A percentile compares a stretch with the other conserved stretches of the same genome.
These are phyloP conservation scores for Protomyctophum bolini DNA, from an alignment of 2,113 vertebrate species.

Conservation along the genomic window DNA sequence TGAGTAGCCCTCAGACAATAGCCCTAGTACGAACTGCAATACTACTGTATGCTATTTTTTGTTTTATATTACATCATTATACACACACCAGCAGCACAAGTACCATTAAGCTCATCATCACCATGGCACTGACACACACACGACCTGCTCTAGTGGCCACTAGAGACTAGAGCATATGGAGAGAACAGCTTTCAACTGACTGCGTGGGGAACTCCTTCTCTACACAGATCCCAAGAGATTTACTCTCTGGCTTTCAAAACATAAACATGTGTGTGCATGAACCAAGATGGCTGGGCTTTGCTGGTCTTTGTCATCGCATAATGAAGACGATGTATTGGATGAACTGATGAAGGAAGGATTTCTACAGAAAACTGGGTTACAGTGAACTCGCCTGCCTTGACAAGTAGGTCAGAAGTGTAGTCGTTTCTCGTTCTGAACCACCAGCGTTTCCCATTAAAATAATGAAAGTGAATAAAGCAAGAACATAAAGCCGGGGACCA, in stretches of 20 bases:
- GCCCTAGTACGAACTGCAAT: neutral
- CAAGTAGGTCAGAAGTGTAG: neutral
- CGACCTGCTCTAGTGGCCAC: conserved; percentile 15
- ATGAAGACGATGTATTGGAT: neutral
- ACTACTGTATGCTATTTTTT: neutral
- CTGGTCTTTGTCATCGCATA: neutral
- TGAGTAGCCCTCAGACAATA: too few relatives aligned
- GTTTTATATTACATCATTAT: neutral
- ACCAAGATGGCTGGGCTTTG: conserved; percentile 1
- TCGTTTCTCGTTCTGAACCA: neutral
- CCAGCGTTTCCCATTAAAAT: neutral
- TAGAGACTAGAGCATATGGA: conserved; percentile 20
- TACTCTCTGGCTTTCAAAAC: conserved; percentile 8
- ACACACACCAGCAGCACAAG: too few relatives aligned
- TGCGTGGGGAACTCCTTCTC: conserved; percentile 5
- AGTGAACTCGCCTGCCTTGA: neutral
- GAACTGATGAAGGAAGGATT: neutral
- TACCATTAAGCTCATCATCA: neutral
- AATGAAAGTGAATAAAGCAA: neutral
- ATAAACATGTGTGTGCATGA: conserved; percentile 1
- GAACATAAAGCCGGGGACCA: neutral
- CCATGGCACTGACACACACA: neutral
- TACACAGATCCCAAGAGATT: conserved; percentile 20
- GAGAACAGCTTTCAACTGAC: conserved; percentile 26
- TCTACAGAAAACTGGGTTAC: conserved; percentile 13